Evolutionary conservation across 2,888 invertebrate genomes (phyloP), one percentile per base, ranked within the genome.

Genomic region (Temnothorax unifasciatus): DNA sequence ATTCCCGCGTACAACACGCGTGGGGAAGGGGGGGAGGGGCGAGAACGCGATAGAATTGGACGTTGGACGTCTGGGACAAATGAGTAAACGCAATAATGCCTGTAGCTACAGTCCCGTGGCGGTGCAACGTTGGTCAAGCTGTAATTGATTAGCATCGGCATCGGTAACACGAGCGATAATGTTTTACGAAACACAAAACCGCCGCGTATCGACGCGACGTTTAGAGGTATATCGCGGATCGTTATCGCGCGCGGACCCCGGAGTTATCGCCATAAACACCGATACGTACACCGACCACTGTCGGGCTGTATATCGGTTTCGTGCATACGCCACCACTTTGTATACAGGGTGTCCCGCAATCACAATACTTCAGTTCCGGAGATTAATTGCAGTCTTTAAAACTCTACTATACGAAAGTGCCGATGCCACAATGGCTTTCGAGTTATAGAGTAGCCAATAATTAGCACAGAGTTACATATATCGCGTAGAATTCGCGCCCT

Each of bases 221-320:
- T 85, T 69, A 66, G 76, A 25, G 66, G 85, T 82, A 77, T 82
- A 59, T 71, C 69, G 85, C 61, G 81, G 82, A 86, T 84, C 82
- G 86, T 87, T 84, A 83, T 75, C 84, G 86, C 68, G 71, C 63
- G 68, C 54, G 64, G 44, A 59, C 13, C 52, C 11, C 34, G 47
- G 84, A 87, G 82, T 87, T 87, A 87, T 87, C 82, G 84, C 75
- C 76, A 82, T 88, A 88, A 88, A 87, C 87, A 82, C 77, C 82
- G 84, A 75, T 84, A 57, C 82, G 47, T 47, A 25, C 77, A 54
- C 52, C 38, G 69, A 52, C 52, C 81, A 74, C 63, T 50, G 74
- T 63, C 66, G 66, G 64, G 38, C 13, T 61, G 75, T 59, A 34
- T 79, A 79, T 85, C 71, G 77, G 59, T 86, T 66, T 75, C 66